Evolutionary conservation across 2,113 vertebrate species (phyloP).

Genomic region (Amblyornis subalaris): DNA sequence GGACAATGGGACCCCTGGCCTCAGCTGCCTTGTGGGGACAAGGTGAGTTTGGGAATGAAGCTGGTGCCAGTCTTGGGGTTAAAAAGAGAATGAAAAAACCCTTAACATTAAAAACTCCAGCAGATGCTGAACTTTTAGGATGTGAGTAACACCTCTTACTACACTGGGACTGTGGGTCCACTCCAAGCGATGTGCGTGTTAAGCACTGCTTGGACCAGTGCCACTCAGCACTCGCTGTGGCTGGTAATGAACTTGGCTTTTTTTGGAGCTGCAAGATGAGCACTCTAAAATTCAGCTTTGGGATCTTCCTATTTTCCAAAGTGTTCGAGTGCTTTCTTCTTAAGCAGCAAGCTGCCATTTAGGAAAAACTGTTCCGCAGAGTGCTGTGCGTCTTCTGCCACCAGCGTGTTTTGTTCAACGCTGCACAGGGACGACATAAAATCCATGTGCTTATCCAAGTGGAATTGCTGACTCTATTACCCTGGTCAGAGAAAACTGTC

Average conservation of each 20-base stretch:
- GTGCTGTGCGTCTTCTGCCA: background rate
- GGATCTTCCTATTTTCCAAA: background rate
- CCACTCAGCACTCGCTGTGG: background rate
- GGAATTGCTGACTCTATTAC: conserved; percentile 10
- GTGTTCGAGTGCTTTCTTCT: background rate
- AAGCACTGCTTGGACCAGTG: background rate
- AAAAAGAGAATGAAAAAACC: background rate
- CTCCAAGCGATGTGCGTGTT: background rate
- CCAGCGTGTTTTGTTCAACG: background rate
- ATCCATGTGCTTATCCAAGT: background rate
- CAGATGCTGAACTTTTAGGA: background rate
- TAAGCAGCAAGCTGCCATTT: background rate
- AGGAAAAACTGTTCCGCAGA: background rate
- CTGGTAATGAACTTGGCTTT: background rate
- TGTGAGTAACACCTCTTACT: background rate
- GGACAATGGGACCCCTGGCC: fast-evolving
- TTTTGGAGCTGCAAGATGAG: background rate
- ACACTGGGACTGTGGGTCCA: background rate
- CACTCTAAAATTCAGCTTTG: background rate
- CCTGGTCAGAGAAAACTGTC: background rate
- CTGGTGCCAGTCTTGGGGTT: background rate
- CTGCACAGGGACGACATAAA: background rate
- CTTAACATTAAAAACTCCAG: background rate
- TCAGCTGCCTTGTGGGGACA: fast-evolving
- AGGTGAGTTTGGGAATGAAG: background rate